These are phyloP conservation scores for Cecropterus lyciades DNA, from an alignment of 1,140 invertebrate genomes.

Conservation along the genomic window DNA sequence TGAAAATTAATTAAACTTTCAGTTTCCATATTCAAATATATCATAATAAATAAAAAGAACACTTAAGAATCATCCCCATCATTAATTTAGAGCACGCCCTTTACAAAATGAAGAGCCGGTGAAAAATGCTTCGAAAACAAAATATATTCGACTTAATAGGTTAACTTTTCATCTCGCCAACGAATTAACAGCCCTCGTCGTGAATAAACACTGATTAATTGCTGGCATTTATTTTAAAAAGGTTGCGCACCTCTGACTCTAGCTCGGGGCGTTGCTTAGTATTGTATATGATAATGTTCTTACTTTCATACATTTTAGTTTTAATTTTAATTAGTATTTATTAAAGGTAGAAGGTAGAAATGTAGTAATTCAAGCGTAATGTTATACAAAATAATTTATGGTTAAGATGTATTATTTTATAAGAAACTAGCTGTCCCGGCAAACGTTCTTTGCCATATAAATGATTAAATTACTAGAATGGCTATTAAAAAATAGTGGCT, in stretches of 20 bases:
- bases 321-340: no score
- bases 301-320: no score
- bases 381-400: no score
- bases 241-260: constrained; percentile 22
- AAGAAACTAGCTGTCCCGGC: no score
- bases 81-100: constrained; percentile 10
- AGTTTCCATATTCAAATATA: constrained; percentile 1
- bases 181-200: constrained; percentile 70
- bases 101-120: constrained; percentile 64
- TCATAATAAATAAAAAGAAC: not conserved
- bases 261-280: constrained; percentile 3
- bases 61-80: not conserved
- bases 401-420: no score
- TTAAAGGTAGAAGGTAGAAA: no score
- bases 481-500: no score
- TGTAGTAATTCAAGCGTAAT: no score
- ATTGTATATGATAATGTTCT: not conserved
- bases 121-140: constrained; percentile 57
- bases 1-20: no score
- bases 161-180: constrained; percentile 74
- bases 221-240: constrained; percentile 51
- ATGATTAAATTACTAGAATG: no score
- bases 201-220: constrained; percentile 71
- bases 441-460: no score
- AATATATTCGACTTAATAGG: constrained; percentile 63